Percentiles rank a stretch among this genome's conserved stretches.
Conservation (phyloP, 2,888 invertebrate genomes). For the Cephus spinipes region DNA sequence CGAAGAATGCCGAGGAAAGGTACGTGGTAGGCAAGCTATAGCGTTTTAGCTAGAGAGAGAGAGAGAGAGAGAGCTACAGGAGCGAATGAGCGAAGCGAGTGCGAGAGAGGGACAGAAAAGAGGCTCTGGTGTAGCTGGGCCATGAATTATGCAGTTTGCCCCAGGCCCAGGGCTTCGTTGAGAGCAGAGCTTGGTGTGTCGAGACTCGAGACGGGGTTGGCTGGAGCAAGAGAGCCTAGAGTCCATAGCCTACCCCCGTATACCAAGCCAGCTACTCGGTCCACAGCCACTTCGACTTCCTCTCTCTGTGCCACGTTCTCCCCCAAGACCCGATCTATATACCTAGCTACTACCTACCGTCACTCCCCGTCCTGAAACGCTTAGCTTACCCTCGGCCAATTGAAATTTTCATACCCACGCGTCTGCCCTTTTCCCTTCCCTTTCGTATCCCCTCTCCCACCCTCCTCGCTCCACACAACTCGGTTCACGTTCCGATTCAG, state of each 20-base stretch:
- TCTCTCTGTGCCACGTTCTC: not conserved
- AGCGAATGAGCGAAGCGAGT: slow-evolving; percentile 23
- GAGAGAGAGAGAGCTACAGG: slow-evolving; percentile 26
- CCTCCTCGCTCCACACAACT: slow-evolving; percentile 24
- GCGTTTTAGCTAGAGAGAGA: slow-evolving; percentile 29
- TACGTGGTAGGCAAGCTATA: not conserved
- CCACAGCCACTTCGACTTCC: slow-evolving; percentile 44
- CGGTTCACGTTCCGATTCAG: slow-evolving; percentile 48
- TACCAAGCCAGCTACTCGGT: slow-evolving; percentile 17
- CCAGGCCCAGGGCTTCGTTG: slow-evolving; percentile 49
- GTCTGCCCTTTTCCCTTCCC: slow-evolving; percentile 32
- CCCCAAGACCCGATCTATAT: not conserved
- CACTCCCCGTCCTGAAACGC: not conserved
- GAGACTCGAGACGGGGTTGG: not conserved
- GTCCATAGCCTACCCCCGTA: slow-evolving; percentile 17
- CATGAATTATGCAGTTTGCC: slow-evolving; percentile 65
- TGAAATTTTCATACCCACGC: slow-evolving; percentile 61
- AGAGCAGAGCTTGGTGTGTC: not conserved
- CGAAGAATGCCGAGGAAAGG: slow-evolving; percentile 12
- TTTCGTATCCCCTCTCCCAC: not conserved
- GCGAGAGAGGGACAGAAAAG: slow-evolving; percentile 23
- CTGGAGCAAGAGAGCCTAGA: slow-evolving; percentile 15
- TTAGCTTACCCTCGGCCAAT: slow-evolving; percentile 36
- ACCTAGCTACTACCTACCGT: not conserved
- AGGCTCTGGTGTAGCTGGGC: slow-evolving; percentile 49